Percentiles rank a stretch among this genome's conserved stretches.
phyloP scores from a whole-genome alignment of 2,797 vertebrate genomes.

The Thaleichthys pacificus region DNA sequence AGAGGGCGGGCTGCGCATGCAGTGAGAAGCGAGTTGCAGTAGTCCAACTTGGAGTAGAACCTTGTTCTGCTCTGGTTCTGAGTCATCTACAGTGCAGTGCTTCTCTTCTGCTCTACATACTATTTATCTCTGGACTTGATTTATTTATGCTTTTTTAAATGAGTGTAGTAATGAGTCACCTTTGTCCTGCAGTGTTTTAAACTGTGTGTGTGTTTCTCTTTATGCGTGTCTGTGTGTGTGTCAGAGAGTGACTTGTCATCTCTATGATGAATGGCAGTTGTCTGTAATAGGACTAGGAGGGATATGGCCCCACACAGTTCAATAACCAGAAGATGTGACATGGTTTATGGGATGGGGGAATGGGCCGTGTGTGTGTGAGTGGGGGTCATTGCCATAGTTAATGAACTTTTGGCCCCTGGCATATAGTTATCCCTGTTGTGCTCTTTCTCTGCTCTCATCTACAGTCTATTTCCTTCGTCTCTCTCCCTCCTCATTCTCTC shows the following conservation, averaged over 20 bases:
- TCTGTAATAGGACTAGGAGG: neutral
- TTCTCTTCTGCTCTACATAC: neutral
- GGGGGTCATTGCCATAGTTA: slow-evolving; percentile 40
- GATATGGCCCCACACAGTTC: neutral
- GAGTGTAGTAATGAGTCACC: neutral
- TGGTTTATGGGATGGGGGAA: neutral
- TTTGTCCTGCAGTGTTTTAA: neutral
- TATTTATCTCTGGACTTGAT: neutral
- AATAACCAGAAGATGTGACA: slow-evolving; percentile 6
- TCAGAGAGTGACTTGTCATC: neutral
- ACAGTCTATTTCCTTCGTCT: slow-evolving; percentile 9
- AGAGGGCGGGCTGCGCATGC: too few species aligned
- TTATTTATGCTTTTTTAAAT: neutral
- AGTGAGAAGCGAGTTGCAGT: too few species aligned
- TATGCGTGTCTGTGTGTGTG: neutral
- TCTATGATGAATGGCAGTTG: slow-evolving; percentile 1
- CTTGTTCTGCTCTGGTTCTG: too few species aligned
- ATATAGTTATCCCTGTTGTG: slow-evolving; percentile 24
- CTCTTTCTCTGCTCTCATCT: neutral
- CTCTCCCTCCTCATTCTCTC: neutral
- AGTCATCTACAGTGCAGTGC: too few species aligned
- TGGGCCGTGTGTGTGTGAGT: slow-evolving; percentile 11
- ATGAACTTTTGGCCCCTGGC: slow-evolving; percentile 42
- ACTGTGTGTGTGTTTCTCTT: neutral
- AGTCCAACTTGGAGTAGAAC: too few species aligned